phyloP scores from a whole-genome alignment of 2,888 invertebrate species.

The Thyatira batis region DNA sequence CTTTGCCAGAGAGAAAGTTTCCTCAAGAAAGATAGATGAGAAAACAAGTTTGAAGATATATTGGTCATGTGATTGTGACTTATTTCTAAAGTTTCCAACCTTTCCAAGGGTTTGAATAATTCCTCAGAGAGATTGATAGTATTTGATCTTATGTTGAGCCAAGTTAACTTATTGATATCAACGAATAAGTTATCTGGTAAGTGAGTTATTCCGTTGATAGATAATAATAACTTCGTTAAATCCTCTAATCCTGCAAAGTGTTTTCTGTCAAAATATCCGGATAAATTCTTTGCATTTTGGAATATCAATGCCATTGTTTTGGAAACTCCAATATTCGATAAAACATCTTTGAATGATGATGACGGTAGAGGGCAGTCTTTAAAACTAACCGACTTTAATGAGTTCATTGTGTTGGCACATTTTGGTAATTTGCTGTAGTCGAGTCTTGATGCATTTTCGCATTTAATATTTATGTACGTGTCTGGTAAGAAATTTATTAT shows the following conservation, averaged over 20 bases:
- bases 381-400: constrained; percentile 75
- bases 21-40: constrained; percentile 81
- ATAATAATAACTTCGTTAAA: constrained; percentile 80
- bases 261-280: constrained; percentile 79
- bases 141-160: constrained; percentile 85
- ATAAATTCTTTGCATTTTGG: constrained; percentile 76
- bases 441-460: constrained; percentile 64
- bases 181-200: constrained; percentile 84
- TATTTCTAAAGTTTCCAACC: constrained; percentile 84
- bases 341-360: constrained; percentile 73
- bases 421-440: constrained; percentile 75
- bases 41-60: constrained; percentile 84
- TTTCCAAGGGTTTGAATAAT: constrained; percentile 80
- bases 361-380: constrained; percentile 80
- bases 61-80: constrained; percentile 85
- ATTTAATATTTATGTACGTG: constrained; percentile 71
- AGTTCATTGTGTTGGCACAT: constrained; percentile 64
- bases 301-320: constrained; percentile 81
- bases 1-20: constrained; percentile 87
- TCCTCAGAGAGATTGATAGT: constrained; percentile 80
- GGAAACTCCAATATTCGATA: constrained; percentile 71
- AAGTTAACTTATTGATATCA: constrained; percentile 83
- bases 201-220: constrained; percentile 83
- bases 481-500: constrained; percentile 71
- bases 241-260: constrained; percentile 83